Evolutionary conservation across 2,113 vertebrate species (phyloP), one percentile per base, ranked within the genome.

Genomic region (Grus americana): DNA sequence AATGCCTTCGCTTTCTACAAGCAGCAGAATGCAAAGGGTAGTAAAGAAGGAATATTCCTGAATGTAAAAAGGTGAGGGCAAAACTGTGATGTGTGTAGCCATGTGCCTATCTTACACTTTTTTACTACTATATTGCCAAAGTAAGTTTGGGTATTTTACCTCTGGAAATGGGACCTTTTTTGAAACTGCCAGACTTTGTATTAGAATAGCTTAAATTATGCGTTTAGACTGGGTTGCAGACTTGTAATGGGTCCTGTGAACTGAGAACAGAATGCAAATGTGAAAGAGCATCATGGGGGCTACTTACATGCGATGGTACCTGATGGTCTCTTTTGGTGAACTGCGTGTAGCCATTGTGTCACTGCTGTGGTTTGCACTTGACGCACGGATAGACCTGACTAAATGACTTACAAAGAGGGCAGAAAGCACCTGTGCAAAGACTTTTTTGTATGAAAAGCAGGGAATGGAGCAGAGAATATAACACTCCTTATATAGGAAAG

Each of bases 321-420:
- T 52, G 15, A n/a, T 27, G 10, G 10, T 72, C 4, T 42, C 21
- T 26, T 34, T 91, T 36, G 46, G 47, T 47, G 47, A 63, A 1
- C 26, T 54, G 7, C 0, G 0, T 20, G 34, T 61, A 54, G 34
- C 34, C 14, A 1, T 13, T 66, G 29, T 46, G 22, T 65, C 50
- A 32, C 58, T 0, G 0, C 6, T 62, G 30, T n/a, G 46, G 10
- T 52, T 72, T 54, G 17, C 10, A 11, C 40, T 74, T 73, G 49
- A 7, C 32, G 38, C 32, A n/a, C 22, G 36, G 59, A 2, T 19
- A n/a, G 68, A 55, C 59, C 11, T 62, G n/a, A 42, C 50, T 63
- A 21, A 88, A 50, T 6, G 44, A 76, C 22, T 38, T 52, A 36
- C 27, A 52, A 62, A 66, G 61, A 44, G n/a, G 5, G 13, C 61